Percentiles rank a stretch among this genome's conserved stretches.
phyloP scores from a whole-genome alignment of 2,113 vertebrate species.

The Chloropsis cyanopogon region DNA sequence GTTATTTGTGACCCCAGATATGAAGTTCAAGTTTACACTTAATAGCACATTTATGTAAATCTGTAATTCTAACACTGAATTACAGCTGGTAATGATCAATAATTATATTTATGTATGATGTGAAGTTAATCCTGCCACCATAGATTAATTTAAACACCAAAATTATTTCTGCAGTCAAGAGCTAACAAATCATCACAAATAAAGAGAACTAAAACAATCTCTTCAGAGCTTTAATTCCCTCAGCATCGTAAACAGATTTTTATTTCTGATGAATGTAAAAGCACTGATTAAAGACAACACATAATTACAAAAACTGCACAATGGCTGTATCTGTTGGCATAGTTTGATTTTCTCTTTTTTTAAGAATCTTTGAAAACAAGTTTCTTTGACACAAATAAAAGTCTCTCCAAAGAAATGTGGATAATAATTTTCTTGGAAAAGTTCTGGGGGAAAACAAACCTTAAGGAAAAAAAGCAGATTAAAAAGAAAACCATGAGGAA shows the following conservation, averaged over 20 bases:
- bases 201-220: slow-evolving; percentile 74
- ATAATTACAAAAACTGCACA: slow-evolving; percentile 36
- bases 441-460: slow-evolving; percentile 1
- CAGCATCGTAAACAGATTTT: slow-evolving; percentile 68
- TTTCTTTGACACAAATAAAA: slow-evolving; percentile 18
- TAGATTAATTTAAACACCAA: slow-evolving; percentile 81
- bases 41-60: slow-evolving; percentile 85
- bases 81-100: slow-evolving; percentile 84
- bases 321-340: background rate
- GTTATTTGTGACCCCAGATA: slow-evolving; percentile 81
- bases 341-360: background rate
- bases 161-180: slow-evolving; percentile 77
- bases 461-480: background rate
- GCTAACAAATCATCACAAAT: slow-evolving; percentile 77
- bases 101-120: slow-evolving; percentile 83
- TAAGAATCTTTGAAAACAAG: background rate
- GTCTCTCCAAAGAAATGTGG: slow-evolving; percentile 3
- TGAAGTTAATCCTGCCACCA: slow-evolving; percentile 77
- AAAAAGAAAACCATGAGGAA: background rate
- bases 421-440: slow-evolving; percentile 24
- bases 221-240: slow-evolving; percentile 71
- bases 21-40: slow-evolving; percentile 81
- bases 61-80: slow-evolving; percentile 79
- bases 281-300: slow-evolving; percentile 57
- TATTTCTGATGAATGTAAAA: slow-evolving; percentile 66